Evolutionary conservation across 2,888 invertebrate genomes (phyloP).

Genomic region (Alviniconcha strummeri): DNA sequence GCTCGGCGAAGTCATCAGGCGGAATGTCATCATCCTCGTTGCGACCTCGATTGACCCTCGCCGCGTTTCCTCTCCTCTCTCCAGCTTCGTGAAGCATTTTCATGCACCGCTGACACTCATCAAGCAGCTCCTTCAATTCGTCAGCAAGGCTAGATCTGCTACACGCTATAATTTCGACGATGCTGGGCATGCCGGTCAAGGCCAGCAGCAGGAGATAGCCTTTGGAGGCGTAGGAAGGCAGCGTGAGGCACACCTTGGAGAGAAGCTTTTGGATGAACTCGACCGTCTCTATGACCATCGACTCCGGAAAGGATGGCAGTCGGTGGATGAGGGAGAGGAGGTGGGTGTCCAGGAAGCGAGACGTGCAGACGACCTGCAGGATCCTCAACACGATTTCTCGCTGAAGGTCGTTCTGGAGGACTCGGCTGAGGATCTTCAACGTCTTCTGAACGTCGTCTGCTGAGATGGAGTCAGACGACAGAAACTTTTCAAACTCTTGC

Average conservation of each 20-base stretch:
- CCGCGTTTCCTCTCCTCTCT: background rate
- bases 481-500: constrained; percentile 27
- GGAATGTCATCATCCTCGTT: constrained; percentile 45
- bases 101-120: background rate
- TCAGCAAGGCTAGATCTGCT: background rate
- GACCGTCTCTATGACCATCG: background rate
- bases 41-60: background rate
- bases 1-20: constrained; percentile 73
- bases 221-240: constrained; percentile 5
- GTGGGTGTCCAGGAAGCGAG: constrained; percentile 35
- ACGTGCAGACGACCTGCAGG: constrained; percentile 31
- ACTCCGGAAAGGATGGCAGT: background rate
- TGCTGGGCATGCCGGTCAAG: background rate
- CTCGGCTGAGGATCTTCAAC: constrained; percentile 19
- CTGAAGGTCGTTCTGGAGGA: constrained; percentile 32
- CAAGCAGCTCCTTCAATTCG: background rate
- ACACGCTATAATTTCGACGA: background rate
- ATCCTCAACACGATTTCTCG: constrained; percentile 33
- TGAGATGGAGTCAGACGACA: constrained; percentile 22
- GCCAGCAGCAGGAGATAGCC: background rate
- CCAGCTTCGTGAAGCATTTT: background rate
- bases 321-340: constrained; percentile 14
- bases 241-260: constrained; percentile 10
- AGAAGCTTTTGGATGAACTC: background rate
- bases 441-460: constrained; percentile 28